phyloP scores from a whole-genome alignment of 2,113 vertebrate species.

The Phalacrocorax aristotelis region DNA sequence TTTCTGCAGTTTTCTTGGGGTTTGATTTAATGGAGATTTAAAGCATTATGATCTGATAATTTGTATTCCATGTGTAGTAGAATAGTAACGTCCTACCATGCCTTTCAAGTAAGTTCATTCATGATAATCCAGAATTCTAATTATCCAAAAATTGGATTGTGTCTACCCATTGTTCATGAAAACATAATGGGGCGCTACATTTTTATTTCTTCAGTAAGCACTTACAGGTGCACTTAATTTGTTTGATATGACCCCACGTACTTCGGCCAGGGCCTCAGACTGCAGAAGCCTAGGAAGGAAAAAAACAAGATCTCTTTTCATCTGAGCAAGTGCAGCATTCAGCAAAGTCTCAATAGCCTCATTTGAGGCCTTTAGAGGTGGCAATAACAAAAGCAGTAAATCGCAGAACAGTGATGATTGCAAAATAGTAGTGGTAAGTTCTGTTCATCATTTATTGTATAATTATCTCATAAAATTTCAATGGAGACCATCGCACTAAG shows the following conservation, averaged over 20 bases:
- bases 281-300: neutral
- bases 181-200: neutral
- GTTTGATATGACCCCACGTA: neutral
- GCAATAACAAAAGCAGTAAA: neutral
- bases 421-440: neutral
- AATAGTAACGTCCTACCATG: neutral
- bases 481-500: neutral
- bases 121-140: neutral
- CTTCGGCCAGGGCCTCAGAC: neutral
- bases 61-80: neutral
- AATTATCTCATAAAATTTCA: constrained; percentile 30
- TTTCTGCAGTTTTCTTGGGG: neutral
- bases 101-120: neutral
- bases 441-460: neutral
- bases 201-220: neutral
- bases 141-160: neutral
- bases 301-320: neutral
- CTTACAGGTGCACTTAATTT: neutral
- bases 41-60: neutral
- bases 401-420: neutral
- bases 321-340: neutral
- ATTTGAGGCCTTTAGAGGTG: neutral
- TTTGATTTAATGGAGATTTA: neutral
- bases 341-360: neutral
- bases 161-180: neutral